A percentile compares a stretch with the other conserved stretches of the same genome.
These are phyloP conservation scores for Nycticryphes semicollaris DNA, from an alignment of 2,113 vertebrate species.

Conservation along the genomic window DNA sequence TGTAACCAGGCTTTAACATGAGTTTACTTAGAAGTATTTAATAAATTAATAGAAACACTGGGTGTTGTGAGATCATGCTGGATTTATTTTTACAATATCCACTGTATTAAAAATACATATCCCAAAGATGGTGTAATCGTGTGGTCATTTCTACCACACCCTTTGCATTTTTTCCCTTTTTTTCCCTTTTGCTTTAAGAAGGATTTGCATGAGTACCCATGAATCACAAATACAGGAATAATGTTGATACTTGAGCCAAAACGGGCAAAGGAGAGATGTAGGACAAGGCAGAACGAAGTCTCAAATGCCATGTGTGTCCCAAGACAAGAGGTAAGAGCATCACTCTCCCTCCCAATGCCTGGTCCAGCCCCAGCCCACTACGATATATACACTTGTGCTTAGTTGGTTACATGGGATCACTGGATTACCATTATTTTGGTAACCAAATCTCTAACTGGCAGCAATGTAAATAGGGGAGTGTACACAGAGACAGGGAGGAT, in stretches of 20 bases:
- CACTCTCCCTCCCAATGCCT: fast-evolving
- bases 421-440: not conserved
- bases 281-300: not conserved
- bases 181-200: not conserved
- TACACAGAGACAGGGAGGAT: not conserved
- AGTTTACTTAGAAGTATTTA: not conserved
- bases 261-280: not conserved
- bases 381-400: fast-evolving
- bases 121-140: not conserved
- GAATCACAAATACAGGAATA: not conserved
- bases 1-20: not conserved
- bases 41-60: not conserved
- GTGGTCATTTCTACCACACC: not conserved
- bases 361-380: not conserved
- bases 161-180: not conserved
- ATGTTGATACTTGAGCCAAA: not conserved
- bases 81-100: not conserved
- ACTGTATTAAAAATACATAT: not conserved
- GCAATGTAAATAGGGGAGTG: not conserved
- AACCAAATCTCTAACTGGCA: not conserved
- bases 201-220: not conserved
- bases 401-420: not conserved
- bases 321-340: not conserved
- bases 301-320: not conserved
- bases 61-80: not conserved